A percentile compares a stretch with the other conserved stretches of the same genome.
phyloP scores from a whole-genome alignment of 92 coral and sea anemone species.

The Epizoanthus scotinus region DNA sequence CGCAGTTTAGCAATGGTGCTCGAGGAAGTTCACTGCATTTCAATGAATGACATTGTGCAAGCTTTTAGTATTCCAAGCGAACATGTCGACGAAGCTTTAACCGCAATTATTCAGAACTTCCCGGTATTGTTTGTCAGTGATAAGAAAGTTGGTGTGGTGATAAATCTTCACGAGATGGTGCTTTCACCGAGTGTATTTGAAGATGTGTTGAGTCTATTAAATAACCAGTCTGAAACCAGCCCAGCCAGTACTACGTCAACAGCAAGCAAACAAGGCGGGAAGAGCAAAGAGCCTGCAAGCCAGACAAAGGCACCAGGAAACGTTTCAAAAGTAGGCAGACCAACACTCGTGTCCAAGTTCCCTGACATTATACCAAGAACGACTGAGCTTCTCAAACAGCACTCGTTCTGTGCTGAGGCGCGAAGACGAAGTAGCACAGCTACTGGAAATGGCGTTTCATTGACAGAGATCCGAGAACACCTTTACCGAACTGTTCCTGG shows the following conservation, averaged over 20 bases:
- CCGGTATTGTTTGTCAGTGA: slow-evolving; percentile 40
- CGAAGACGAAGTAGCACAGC: slow-evolving; percentile 50
- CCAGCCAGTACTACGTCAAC: slow-evolving; percentile 12
- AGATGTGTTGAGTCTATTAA: slow-evolving; percentile 14
- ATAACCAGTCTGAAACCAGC: slow-evolving; percentile 14
- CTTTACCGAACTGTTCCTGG: slow-evolving; percentile 43
- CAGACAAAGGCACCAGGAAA: too few relatives aligned
- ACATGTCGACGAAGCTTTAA: slow-evolving; percentile 16
- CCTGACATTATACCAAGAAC: slow-evolving; percentile 40
- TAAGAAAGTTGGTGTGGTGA: slow-evolving; percentile 18
- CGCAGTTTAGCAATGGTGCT: slow-evolving; percentile 10
- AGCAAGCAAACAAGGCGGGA: too few relatives aligned
- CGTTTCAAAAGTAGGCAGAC: slow-evolving; percentile 33
- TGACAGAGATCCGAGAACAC: slow-evolving; percentile 46
- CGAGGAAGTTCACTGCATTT: slow-evolving; percentile 16
- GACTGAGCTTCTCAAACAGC: slow-evolving; percentile 54
- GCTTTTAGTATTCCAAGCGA: slow-evolving; percentile 35
- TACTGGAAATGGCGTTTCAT: slow-evolving; percentile 48
- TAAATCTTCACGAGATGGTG: slow-evolving; percentile 30
- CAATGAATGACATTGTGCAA: slow-evolving; percentile 23
- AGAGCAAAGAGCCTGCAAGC: too few relatives aligned
- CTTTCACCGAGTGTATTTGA: slow-evolving; percentile 21
- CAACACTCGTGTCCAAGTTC: slow-evolving; percentile 30
- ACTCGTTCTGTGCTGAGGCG: slow-evolving; percentile 42
- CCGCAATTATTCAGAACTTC: slow-evolving; percentile 33